Conservation (phyloP, 2,113 vertebrate genomes). For the Coregonus clupeaformis region DNA sequence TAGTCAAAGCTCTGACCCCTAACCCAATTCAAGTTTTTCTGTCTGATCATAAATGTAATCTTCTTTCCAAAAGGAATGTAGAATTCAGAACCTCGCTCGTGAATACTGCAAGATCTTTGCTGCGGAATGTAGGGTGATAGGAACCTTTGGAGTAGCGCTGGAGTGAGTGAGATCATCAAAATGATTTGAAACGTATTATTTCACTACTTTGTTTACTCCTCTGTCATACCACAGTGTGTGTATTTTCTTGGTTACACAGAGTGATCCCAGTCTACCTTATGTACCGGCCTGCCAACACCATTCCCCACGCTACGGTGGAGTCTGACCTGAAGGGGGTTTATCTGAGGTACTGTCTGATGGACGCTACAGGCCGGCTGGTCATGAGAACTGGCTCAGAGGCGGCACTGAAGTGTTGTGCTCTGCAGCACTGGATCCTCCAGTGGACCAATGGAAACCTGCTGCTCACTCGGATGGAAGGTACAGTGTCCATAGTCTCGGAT, state of each 20-base stretch:
- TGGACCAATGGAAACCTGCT: slow-evolving; percentile 97
- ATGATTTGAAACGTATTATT: not conserved
- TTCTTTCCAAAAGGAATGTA: slow-evolving; percentile 81
- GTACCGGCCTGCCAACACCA: slow-evolving; percentile 89
- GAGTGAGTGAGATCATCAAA: slow-evolving; percentile 81
- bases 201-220: not conserved
- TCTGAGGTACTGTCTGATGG: slow-evolving; percentile 75
- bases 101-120: slow-evolving; percentile 98
- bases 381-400: slow-evolving; percentile 69
- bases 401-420: slow-evolving; percentile 85
- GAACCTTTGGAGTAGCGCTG: slow-evolving; percentile 82
- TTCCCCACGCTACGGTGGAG: slow-evolving; percentile 91
- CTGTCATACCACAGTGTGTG: not conserved
- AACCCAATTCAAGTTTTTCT: slow-evolving; percentile 17
- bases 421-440: slow-evolving; percentile 97
- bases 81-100: slow-evolving; percentile 91
- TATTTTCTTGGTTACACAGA: slow-evolving; percentile 63
- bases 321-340: slow-evolving; percentile 80
- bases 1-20: not conserved
- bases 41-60: not conserved
- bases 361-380: slow-evolving; percentile 57
- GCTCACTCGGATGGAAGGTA: slow-evolving; percentile 90
- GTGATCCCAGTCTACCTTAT: slow-evolving; percentile 90
- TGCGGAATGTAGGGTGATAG: slow-evolving; percentile 80
- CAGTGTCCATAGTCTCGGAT: not conserved